These are phyloP conservation scores for Tribolium castaneum DNA, from an alignment of 1,140 invertebrate species.

Conservation along the genomic window DNA sequence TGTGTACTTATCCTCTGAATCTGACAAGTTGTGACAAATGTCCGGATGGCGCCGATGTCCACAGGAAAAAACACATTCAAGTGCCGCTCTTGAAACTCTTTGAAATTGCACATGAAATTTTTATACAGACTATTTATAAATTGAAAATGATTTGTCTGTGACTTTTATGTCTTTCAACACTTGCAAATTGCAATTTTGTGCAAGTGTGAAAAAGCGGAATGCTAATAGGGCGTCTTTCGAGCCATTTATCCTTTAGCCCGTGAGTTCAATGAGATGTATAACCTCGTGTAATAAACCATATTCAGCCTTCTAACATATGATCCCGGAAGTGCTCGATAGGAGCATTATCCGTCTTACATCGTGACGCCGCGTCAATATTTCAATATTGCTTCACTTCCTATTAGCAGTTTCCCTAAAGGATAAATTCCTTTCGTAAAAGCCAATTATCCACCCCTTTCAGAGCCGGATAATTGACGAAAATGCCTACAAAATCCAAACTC, in stretches of 20 bases:
- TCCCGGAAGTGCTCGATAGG: not conserved
- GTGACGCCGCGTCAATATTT: not conserved
- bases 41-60: constrained; percentile 15
- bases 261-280: constrained; percentile 12
- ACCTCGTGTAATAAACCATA: constrained; percentile 12
- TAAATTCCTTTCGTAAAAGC: constrained; percentile 16
- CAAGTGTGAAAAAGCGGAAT: not conserved
- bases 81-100: not conserved
- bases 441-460: constrained; percentile 12
- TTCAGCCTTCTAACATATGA: constrained; percentile 13
- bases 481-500: not conserved
- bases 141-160: not conserved
- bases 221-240: not conserved
- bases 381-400: constrained; percentile 16
- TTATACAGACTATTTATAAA: constrained; percentile 1
- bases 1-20: constrained; percentile 27
- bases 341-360: not conserved
- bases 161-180: not conserved
- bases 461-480: constrained; percentile 9
- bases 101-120: constrained; percentile 24
- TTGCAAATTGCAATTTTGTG: not conserved
- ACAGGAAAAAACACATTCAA: not conserved
- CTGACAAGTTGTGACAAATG: constrained; percentile 31
- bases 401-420: constrained; percentile 9
- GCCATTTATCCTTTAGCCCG: not conserved